Base-by-base conservation (phyloP, 2,797 vertebrate genomes). In the Sphaeramia orbicularis region DNA sequence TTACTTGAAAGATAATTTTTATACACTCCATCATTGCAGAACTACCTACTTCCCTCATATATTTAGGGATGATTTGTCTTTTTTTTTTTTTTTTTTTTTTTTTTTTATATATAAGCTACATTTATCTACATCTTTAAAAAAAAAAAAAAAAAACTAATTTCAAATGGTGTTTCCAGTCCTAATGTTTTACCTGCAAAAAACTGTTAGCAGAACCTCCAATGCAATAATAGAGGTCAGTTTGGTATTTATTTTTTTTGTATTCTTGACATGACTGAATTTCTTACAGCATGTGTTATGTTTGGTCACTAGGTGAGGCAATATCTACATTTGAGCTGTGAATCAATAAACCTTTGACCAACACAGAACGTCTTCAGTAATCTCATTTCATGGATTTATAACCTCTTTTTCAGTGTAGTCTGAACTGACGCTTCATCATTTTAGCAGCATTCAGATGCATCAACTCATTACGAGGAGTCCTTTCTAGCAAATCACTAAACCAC, bases 291-390 rank as follows among this genome's bases (percentile, higher is more conserved):
- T n/a, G 16, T 55, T 32, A 48, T 58, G 18, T 54, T 57, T 41
- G 51, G 19, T 62, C 37, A 64, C 44, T 38, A 35, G 4, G 3
- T 48, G 32, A 62, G 21, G 38, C 44, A 37, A 52, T 72, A 43
- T 85, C 62, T 74, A 52, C 63, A 55, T n/a, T 57, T 35, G n/a
- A 48, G 52, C 47, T 61, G 27, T 45, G 43, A 60, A 71, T 80
- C 58, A 91, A 86, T 89, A 90, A 93, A 92, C 42, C 24, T 42
- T 72, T 42, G 11, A 57, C 45, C 44, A 57, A 38, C 32, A 58
- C 65, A 35, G 65, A 43, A 0, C 16, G 6, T n/a, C 21, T 52
- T 45, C 15, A 18, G 60, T 65, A 1, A 8, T 50, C 51, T 10
- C 7, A 37, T 48, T 35, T 30, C 4, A 12, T 10, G 2, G 15